phyloP scores from a whole-genome alignment of 2,113 vertebrate species.

The Eidolon helvum region DNA sequence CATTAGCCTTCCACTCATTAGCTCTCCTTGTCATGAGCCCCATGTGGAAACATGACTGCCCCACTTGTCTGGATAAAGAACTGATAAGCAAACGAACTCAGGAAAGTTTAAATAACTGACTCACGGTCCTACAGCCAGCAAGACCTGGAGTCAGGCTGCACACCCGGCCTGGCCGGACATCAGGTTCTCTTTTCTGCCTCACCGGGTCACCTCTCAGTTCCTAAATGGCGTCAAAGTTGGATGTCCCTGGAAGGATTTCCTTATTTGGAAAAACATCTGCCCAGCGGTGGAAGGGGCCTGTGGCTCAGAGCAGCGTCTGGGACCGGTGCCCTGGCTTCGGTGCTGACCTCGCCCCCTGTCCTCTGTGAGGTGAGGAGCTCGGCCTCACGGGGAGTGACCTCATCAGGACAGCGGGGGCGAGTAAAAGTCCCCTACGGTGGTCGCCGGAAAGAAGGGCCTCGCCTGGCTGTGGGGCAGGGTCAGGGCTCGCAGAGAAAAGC shows the following conservation, averaged over 20 bases:
- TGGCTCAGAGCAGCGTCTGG: background rate
- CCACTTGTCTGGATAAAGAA: background rate
- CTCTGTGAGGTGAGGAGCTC: no score
- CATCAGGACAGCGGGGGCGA: no score
- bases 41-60: accelerated
- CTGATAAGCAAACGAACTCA: background rate
- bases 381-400: background rate
- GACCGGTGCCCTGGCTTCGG: background rate
- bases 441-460: accelerated
- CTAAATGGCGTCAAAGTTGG: background rate
- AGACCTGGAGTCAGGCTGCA: background rate
- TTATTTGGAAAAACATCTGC: background rate
- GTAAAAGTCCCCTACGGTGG: background rate
- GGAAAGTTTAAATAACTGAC: background rate
- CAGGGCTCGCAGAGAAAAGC: background rate
- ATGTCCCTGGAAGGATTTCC: background rate
- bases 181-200: no score
- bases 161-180: background rate
- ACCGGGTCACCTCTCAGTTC: background rate
- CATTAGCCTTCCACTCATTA: background rate
- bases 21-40: background rate
- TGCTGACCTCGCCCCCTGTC: background rate
- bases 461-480: background rate
- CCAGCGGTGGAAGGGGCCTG: background rate
- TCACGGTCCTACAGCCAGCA: background rate